Base-by-base conservation (phyloP, 2,888 invertebrate genomes). In the Rhopalosiphum nymphaeae region DNA sequence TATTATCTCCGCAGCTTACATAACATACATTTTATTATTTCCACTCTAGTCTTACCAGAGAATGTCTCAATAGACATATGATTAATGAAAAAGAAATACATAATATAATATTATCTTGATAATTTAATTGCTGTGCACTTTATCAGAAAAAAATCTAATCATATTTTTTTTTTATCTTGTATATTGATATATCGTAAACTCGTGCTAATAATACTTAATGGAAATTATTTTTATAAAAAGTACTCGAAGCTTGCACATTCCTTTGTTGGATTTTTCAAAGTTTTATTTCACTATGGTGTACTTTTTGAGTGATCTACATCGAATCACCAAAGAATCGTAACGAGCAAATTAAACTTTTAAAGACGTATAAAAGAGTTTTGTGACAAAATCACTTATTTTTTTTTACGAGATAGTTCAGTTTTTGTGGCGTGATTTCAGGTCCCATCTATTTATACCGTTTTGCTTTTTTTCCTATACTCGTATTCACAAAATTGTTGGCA, bases 371-470 rank as follows among this genome's bases (percentile, higher is more conserved):
- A 87, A 87, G 49, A 87, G n/a, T 86, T 44, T n/a, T 4, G 44
- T 46, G 16, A 87, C 29, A 49, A 87, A 87, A 53, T 87, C 36
- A 49, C 29, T 86, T 91, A 78, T 91, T 78, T 49, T 21, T 21
- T 46, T 78, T 53, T 91, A 53, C 89, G 57, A 57, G 57, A 78
- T 44, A 25, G n/a, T 67, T 53, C 16, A 5, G 49, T 44, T 91
- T 49, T 91, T 57, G 44, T 91, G 91, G 86, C 91, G 91, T 56
- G 91, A 91, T 91, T 91, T 91, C 85, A 91, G 91, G 84, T 85
- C 44, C 86, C 44, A 86, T 91, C 91, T 91, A 91, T 91, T 91
- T 61, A 91, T 91, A 91, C 91, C 84, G 46, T 86, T 86, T 86
- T 78, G 36, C 56, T 85, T 91, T 91, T 91, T 91, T 56, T 91